Evolutionary conservation across 2,888 invertebrate genomes (phyloP).

Genomic region (Ypsolopha scabrella): DNA sequence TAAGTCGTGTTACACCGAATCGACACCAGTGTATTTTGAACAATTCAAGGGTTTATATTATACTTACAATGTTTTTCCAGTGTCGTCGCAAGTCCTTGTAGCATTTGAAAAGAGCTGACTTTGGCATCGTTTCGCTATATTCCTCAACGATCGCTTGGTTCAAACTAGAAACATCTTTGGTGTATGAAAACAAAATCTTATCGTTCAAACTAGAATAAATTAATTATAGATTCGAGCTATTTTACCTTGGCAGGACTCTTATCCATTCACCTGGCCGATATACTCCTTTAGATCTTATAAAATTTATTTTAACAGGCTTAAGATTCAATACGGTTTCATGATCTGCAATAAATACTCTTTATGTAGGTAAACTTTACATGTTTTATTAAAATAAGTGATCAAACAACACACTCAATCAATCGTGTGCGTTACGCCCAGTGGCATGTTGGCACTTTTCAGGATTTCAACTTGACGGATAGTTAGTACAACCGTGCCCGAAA

Average conservation of each 20-base stretch:
- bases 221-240: background rate
- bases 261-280: conserved; percentile 40
- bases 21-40: too few species aligned
- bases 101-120: conserved; percentile 36
- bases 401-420: too few species aligned
- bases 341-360: conserved; percentile 21
- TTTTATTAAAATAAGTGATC: too few species aligned
- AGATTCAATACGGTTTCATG: conserved; percentile 25
- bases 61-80: conserved; percentile 66
- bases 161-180: conserved; percentile 26
- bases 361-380: background rate
- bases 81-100: conserved; percentile 62
- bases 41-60: background rate
- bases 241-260: conserved; percentile 49
- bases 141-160: conserved; percentile 49
- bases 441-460: too few species aligned
- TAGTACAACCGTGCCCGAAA: too few species aligned
- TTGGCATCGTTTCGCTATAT: conserved; percentile 26
- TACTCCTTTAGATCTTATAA: conserved; percentile 28
- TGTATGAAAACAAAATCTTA: too few species aligned
- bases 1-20: conserved; percentile 4
- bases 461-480: too few species aligned
- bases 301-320: conserved; percentile 43
- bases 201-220: too few species aligned
- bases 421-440: too few species aligned